These are phyloP conservation scores for Brachyopa scutellaris DNA, from an alignment of 2,888 invertebrate species.

Conservation along the genomic window DNA sequence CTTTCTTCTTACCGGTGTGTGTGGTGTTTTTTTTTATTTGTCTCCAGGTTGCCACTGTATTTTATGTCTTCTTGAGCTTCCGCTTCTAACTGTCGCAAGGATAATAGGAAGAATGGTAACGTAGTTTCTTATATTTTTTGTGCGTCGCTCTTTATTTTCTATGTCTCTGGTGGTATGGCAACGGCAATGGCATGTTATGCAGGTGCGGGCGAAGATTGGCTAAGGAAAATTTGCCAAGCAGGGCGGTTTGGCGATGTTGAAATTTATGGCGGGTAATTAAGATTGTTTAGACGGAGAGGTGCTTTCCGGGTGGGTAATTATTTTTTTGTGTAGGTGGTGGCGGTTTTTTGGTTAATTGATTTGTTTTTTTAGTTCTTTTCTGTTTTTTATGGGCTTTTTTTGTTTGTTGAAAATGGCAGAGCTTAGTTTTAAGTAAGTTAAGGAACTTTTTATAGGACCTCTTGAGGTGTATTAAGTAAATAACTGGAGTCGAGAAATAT, in stretches of 20 bases:
- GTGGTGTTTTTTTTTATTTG: slow-evolving; percentile 38
- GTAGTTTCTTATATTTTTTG: slow-evolving; percentile 22
- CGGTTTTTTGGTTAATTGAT: slow-evolving; percentile 47
- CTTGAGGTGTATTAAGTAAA: too few relatives aligned
- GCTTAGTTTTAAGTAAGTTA: too few relatives aligned
- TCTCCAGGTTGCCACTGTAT: slow-evolving; percentile 62
- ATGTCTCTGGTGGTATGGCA: not conserved
- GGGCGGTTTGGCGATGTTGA: slow-evolving; percentile 31
- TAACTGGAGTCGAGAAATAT: too few relatives aligned
- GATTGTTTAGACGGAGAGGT: slow-evolving; percentile 39
- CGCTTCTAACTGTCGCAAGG: slow-evolving; percentile 56
- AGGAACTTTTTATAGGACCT: too few relatives aligned
- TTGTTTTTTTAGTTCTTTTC: too few relatives aligned
- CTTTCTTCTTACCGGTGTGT: slow-evolving; percentile 21
- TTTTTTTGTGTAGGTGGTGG: slow-evolving; percentile 8
- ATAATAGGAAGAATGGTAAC: slow-evolving; percentile 40
- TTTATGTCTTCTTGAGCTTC: slow-evolving; percentile 67
- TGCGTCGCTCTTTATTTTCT: slow-evolving; percentile 7
- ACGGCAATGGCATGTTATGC: too few relatives aligned
- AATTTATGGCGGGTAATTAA: slow-evolving; percentile 62
- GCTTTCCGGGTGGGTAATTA: slow-evolving; percentile 23
- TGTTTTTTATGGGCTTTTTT: too few relatives aligned
- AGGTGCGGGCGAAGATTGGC: slow-evolving; percentile 44
- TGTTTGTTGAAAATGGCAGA: too few relatives aligned
- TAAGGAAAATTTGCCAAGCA: slow-evolving; percentile 38